Conservation (phyloP, 2,797 vertebrate genomes). For the Intellagama lesueurii region DNA sequence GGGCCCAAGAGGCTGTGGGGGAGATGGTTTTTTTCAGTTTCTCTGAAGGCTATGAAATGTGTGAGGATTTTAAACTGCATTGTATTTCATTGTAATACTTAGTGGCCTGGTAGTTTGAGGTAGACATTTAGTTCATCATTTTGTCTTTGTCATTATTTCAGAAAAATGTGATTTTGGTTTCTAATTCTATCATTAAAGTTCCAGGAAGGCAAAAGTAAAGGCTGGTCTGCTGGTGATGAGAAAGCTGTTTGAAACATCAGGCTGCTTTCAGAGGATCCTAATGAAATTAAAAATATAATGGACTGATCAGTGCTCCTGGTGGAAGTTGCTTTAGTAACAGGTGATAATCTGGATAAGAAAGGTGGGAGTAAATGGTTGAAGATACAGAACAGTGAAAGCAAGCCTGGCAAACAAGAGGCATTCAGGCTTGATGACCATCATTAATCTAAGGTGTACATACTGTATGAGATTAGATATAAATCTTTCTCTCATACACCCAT, state of each 20-base stretch:
- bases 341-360: neutral
- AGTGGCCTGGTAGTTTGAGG: constrained; percentile 4
- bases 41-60: constrained; percentile 42
- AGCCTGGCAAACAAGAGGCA: neutral
- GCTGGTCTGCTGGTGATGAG: neutral
- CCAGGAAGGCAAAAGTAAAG: neutral
- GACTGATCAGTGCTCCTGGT: neutral
- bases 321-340: neutral
- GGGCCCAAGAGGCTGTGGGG: constrained; percentile 49
- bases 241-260: neutral
- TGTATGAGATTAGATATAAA: neutral
- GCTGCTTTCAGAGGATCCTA: neutral
- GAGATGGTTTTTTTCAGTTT: constrained; percentile 58
- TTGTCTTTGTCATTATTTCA: constrained; percentile 30
- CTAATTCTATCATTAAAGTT: neutral
- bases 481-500: neutral
- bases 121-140: constrained; percentile 34
- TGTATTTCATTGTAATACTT: constrained; percentile 32
- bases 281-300: neutral
- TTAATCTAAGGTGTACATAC: neutral
- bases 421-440: neutral
- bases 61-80: constrained; percentile 46
- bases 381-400: neutral
- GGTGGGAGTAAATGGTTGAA: neutral
- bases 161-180: neutral